Conservation (phyloP, 2,888 invertebrate species). For the Platycheirus rosarum region DNA sequence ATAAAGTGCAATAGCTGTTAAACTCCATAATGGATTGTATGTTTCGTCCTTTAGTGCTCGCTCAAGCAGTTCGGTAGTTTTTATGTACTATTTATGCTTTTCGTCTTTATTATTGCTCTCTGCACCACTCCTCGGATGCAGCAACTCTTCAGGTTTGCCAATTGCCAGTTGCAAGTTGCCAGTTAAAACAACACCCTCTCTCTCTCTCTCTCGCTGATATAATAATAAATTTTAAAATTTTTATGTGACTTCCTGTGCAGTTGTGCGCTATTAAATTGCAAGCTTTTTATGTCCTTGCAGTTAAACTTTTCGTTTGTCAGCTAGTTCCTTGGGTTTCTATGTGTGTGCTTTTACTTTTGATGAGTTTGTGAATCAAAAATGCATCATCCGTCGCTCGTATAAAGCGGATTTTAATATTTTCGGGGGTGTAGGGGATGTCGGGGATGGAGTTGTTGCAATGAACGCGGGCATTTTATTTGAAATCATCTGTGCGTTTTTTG, state of each 20-base stretch:
- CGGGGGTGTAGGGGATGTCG: background rate
- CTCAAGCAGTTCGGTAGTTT: conserved; percentile 40
- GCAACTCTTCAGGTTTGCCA: too few relatives aligned
- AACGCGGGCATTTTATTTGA: conserved; percentile 39
- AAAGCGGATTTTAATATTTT: conserved; percentile 18
- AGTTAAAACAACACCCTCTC: conserved; percentile 12
- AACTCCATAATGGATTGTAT: conserved; percentile 39
- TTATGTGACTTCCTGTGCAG: conserved; percentile 37
- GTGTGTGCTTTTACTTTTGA: conserved; percentile 3
- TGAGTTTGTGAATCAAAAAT: conserved; percentile 35
- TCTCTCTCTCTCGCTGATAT: too few relatives aligned
- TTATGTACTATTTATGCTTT: conserved; percentile 40
- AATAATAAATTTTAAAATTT: conserved; percentile 33
- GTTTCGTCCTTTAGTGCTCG: conserved; percentile 30
- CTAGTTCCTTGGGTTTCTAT: conserved; percentile 9
- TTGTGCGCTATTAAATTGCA: conserved; percentile 40
- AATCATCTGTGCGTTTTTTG: conserved; percentile 3
- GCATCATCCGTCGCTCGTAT: conserved; percentile 7
- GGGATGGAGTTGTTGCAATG: too few relatives aligned
- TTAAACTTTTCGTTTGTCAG: conserved; percentile 41
- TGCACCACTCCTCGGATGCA: background rate
- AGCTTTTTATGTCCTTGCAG: conserved; percentile 30
- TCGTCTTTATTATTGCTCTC: conserved; percentile 25
- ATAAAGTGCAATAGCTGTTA: conserved; percentile 43
- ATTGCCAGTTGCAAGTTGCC: background rate